Evolutionary conservation across 2,113 vertebrate species (phyloP).

Genomic region (Cyanistes caeruleus): DNA sequence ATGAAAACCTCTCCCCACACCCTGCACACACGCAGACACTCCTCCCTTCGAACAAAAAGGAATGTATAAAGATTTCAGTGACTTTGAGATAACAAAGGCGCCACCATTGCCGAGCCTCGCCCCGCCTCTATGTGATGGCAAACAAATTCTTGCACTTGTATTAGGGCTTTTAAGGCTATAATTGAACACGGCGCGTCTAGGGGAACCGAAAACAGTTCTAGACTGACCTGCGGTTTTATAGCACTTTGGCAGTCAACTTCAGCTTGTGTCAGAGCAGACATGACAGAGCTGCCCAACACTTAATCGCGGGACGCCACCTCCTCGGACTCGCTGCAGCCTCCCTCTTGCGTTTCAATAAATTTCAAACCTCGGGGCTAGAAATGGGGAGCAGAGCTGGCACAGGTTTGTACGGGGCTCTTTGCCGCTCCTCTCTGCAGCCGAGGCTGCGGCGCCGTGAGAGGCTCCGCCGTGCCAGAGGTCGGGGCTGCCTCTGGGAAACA

Average conservation of each 20-base stretch:
- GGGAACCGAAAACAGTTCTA: slow-evolving; percentile 87
- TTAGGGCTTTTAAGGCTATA: slow-evolving; percentile 90
- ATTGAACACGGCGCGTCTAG: slow-evolving; percentile 89
- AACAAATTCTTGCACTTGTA: slow-evolving; percentile 92
- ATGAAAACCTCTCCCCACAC: slow-evolving; percentile 6
- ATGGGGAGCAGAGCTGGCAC: neutral
- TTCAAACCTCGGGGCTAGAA: slow-evolving; percentile 35
- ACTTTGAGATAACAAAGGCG: slow-evolving; percentile 85
- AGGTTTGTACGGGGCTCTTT: slow-evolving; percentile 55
- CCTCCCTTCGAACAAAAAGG: slow-evolving; percentile 67
- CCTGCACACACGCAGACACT: neutral
- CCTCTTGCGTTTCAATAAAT: slow-evolving; percentile 59
- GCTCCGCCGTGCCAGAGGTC: neutral
- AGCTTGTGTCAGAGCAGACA: slow-evolving; percentile 81
- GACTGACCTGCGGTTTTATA: slow-evolving; percentile 92
- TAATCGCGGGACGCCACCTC: slow-evolving; percentile 80
- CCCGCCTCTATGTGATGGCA: slow-evolving; percentile 89
- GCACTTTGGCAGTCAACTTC: slow-evolving; percentile 87
- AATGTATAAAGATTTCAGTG: slow-evolving; percentile 78
- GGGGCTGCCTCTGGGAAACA: slow-evolving; percentile 61
- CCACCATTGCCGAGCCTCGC: slow-evolving; percentile 81
- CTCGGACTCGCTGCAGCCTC: slow-evolving; percentile 66
- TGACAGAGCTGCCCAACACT: slow-evolving; percentile 77
- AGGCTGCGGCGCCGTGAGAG: neutral
- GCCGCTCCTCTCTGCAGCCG: neutral